phyloP scores from a whole-genome alignment of 2,888 invertebrate species.

The Athalia circularis region DNA sequence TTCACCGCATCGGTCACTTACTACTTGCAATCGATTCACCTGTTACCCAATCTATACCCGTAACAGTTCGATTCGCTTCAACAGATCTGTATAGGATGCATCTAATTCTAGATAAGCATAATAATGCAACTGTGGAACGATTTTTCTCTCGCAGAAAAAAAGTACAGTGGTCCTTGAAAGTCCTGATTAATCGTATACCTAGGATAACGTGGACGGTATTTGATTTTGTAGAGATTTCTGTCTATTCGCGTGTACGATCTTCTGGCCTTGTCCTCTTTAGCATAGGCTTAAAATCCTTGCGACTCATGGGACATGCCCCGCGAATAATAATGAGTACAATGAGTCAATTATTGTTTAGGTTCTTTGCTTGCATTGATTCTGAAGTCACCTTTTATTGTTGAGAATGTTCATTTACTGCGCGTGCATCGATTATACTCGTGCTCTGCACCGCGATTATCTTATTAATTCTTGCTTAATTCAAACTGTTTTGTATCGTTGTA shows the following conservation, averaged over 20 bases:
- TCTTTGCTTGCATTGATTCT: too few species aligned
- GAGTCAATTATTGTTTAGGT: too few species aligned
- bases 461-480: too few species aligned
- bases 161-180: not conserved
- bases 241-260: not conserved
- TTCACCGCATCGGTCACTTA: conserved; percentile 11
- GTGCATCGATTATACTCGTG: too few species aligned
- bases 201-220: not conserved
- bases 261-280: conserved; percentile 13
- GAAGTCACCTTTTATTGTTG: too few species aligned
- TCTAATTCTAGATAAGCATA: too few species aligned
- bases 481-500: too few species aligned
- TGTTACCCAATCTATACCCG: conserved; percentile 12
- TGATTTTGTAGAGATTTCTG: not conserved
- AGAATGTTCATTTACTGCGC: too few species aligned
- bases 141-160: not conserved
- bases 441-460: too few species aligned
- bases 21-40: conserved; percentile 33
- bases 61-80: not conserved
- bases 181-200: not conserved
- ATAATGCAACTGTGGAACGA: too few species aligned
- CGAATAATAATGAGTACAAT: too few species aligned
- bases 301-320: too few species aligned
- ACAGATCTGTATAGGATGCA: not conserved
- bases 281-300: not conserved